A percentile compares a stretch with the other conserved stretches of the same genome.
Conservation (phyloP, 2,797 vertebrate species). For the Neostethus bicornis region DNA sequence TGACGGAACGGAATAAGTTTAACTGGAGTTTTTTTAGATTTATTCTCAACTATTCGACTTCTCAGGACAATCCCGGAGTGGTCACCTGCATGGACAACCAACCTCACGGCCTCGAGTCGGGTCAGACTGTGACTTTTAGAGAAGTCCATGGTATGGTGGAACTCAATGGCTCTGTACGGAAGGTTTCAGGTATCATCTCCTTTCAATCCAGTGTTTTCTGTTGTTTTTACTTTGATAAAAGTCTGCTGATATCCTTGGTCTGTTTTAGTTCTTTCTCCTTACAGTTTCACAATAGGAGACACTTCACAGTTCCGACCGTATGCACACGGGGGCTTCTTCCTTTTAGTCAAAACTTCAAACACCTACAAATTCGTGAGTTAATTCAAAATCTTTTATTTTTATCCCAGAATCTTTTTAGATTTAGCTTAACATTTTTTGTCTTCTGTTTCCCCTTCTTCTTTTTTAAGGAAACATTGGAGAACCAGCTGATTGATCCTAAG, state of each 20-base stretch:
- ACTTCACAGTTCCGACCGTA: conserved; percentile 89
- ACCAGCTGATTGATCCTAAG: conserved; percentile 87
- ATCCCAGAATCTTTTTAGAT: too few species aligned
- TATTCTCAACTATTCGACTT: background rate
- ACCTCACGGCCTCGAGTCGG: conserved; percentile 92
- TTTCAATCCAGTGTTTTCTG: background rate
- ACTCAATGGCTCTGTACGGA: conserved; percentile 85
- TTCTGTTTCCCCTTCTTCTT: too few species aligned
- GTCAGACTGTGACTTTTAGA: conserved; percentile 90
- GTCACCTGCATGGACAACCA: conserved; percentile 95
- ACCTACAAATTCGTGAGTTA: conserved; percentile 91
- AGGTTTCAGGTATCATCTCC: conserved; percentile 69
- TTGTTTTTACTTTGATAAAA: background rate
- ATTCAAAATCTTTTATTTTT: background rate
- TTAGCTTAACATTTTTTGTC: too few species aligned
- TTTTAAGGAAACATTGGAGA: conserved; percentile 92
- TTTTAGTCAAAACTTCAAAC: conserved; percentile 89
- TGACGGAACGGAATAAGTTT: too few species aligned
- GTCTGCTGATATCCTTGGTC: conserved; percentile 29
- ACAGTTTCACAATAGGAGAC: conserved; percentile 93
- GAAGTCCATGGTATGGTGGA: conserved; percentile 93
- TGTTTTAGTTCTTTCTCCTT: conserved; percentile 87
- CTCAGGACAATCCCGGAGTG: conserved; percentile 89
- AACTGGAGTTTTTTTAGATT: background rate
- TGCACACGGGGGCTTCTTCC: conserved; percentile 92